Conservation (phyloP, 2,888 invertebrate genomes). For the Nomada hirtipes region DNA sequence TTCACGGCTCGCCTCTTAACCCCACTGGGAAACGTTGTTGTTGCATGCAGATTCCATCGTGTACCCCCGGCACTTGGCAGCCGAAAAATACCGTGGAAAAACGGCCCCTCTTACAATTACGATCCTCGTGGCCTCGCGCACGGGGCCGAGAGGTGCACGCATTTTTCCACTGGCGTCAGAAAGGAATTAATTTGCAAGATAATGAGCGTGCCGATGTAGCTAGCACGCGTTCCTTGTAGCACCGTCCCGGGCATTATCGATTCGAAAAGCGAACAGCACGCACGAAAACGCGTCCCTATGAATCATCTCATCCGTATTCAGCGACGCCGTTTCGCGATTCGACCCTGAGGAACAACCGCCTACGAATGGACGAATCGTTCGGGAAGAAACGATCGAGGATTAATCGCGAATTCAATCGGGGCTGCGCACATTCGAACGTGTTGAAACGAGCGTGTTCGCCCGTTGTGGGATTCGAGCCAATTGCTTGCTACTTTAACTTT, state of each 20-base stretch:
- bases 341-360: constrained; percentile 54
- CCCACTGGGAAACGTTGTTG: background rate
- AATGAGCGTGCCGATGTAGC: constrained; percentile 61
- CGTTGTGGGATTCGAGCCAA: constrained; percentile 20
- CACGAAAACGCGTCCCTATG: constrained; percentile 57
- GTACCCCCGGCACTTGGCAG: constrained; percentile 7
- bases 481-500: constrained; percentile 1
- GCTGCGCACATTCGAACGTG: background rate
- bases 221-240: constrained; percentile 55
- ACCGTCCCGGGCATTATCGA: constrained; percentile 52
- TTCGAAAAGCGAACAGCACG: constrained; percentile 60
- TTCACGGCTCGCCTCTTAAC: constrained; percentile 13
- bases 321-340: constrained; percentile 29
- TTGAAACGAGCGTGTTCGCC: background rate
- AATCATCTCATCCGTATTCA: constrained; percentile 64
- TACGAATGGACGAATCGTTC: constrained; percentile 33
- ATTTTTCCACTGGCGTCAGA: constrained; percentile 53
- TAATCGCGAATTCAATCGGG: constrained; percentile 33
- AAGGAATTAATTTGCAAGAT: constrained; percentile 65
- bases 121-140: constrained; percentile 21
- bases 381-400: constrained; percentile 14
- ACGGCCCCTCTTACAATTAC: constrained; percentile 53
- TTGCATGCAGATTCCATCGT: constrained; percentile 37
- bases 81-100: constrained; percentile 41
- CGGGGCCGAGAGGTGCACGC: constrained; percentile 28